phyloP scores from a whole-genome alignment of 2,888 invertebrate genomes.

The Morpho helenor region DNA sequence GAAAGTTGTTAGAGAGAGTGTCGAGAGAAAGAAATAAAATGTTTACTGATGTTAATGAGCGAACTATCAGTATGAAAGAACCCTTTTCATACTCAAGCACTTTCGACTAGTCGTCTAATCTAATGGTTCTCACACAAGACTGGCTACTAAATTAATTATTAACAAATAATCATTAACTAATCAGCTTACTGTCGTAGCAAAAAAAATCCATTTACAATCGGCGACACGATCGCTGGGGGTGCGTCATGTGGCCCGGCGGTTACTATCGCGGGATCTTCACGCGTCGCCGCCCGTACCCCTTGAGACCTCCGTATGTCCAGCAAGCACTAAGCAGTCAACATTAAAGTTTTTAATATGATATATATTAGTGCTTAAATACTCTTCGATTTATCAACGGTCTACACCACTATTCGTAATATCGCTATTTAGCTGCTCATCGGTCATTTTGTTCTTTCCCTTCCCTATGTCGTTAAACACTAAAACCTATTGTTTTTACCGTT shows the following conservation, averaged over 20 bases:
- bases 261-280: slow-evolving; percentile 68
- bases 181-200: slow-evolving; percentile 24
- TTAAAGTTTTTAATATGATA: slow-evolving; percentile 1
- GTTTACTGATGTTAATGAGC: no score
- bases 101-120: no score
- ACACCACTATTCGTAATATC: no score
- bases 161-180: slow-evolving; percentile 18
- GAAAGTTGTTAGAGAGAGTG: no score
- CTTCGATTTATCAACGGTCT: no score
- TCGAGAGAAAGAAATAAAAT: no score
- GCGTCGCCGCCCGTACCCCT: slow-evolving; percentile 42
- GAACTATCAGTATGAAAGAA: no score
- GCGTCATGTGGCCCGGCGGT: slow-evolving; percentile 59
- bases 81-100: no score
- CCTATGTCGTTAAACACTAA: no score
- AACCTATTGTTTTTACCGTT: no score
- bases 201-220: slow-evolving; percentile 30
- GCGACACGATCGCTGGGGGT: slow-evolving; percentile 25
- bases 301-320: slow-evolving; percentile 29
- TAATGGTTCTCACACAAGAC: background rate
- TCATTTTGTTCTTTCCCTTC: no score
- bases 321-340: slow-evolving; percentile 14
- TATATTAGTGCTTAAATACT: background rate
- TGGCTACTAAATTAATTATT: slow-evolving; percentile 19
- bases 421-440: no score